Percentiles rank a stretch among this genome's conserved stretches.
Conservation (phyloP, 2,797 vertebrate species). For the Spatula clypeata region DNA sequence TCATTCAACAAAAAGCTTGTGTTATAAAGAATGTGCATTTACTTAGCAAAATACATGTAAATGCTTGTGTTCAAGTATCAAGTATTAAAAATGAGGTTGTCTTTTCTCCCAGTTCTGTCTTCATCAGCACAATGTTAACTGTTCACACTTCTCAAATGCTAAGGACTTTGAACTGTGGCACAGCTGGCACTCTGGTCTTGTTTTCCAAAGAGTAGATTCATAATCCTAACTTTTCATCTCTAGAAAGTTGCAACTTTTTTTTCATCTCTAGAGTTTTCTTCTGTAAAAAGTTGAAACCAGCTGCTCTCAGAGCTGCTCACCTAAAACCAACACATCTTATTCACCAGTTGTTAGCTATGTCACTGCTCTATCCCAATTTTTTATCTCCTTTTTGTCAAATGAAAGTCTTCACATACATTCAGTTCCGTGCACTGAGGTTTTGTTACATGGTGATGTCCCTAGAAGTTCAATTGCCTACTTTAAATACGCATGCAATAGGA, state of each 20-base stretch:
- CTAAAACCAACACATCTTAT: background rate
- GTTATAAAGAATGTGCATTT: slow-evolving; percentile 12
- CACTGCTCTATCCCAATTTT: background rate
- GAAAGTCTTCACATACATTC: background rate
- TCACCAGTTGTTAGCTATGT: background rate
- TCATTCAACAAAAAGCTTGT: background rate
- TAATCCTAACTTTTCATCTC: background rate
- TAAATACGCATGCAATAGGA: background rate
- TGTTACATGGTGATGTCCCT: background rate
- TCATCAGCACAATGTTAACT: accelerated
- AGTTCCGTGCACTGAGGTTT: background rate
- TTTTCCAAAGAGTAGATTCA: background rate
- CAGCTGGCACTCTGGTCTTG: background rate
- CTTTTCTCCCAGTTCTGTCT: background rate
- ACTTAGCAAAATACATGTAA: slow-evolving; percentile 19
- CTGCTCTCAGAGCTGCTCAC: background rate
- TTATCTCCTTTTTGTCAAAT: background rate
- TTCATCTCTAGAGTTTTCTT: background rate
- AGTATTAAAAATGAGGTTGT: background rate
- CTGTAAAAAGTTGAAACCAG: background rate
- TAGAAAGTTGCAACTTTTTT: background rate
- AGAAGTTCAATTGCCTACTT: background rate
- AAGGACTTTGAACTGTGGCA: background rate
- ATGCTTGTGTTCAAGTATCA: background rate
- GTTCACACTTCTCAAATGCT: background rate